These are phyloP conservation scores for Parnassius orleans DNA, from an alignment of 2,888 invertebrate species.

Conservation along the genomic window DNA sequence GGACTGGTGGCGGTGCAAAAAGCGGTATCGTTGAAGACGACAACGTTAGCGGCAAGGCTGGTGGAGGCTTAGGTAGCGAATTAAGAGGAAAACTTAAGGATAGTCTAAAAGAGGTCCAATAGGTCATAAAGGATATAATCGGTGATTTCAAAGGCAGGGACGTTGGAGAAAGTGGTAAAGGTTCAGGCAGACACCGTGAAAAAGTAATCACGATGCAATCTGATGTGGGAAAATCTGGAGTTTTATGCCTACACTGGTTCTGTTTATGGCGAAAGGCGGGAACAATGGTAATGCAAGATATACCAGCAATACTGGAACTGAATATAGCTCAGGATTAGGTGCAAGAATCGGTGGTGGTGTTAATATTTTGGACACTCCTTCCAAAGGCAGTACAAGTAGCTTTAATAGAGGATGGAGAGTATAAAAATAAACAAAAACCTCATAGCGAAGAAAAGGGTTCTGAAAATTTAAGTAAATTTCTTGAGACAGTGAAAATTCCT, in stretches of 20 bases:
- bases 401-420: too few species aligned
- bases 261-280: constrained; percentile 51
- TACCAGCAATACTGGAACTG: constrained; percentile 41
- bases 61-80: constrained; percentile 25
- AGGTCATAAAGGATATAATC: constrained; percentile 8
- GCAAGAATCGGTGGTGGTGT: constrained; percentile 19
- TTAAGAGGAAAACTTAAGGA: constrained; percentile 25
- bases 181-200: constrained; percentile 25
- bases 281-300: constrained; percentile 68
- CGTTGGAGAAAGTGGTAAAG: background rate
- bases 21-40: constrained; percentile 22
- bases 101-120: constrained; percentile 36
- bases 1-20: constrained; percentile 39
- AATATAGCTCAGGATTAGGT: constrained; percentile 1
- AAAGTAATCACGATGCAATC: constrained; percentile 61
- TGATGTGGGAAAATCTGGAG: constrained; percentile 69
- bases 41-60: constrained; percentile 20
- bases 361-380: constrained; percentile 39
- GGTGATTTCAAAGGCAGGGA: constrained; percentile 6
- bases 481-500: background rate
- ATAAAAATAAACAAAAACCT: background rate
- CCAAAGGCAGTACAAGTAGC: constrained; percentile 32
- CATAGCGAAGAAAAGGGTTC: constrained; percentile 36
- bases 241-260: constrained; percentile 68
- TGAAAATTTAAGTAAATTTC: constrained; percentile 8